Evolutionary conservation across 2,113 vertebrate genomes (phyloP), one percentile per base, ranked within the genome.

Genomic region (Pipa parva): DNA sequence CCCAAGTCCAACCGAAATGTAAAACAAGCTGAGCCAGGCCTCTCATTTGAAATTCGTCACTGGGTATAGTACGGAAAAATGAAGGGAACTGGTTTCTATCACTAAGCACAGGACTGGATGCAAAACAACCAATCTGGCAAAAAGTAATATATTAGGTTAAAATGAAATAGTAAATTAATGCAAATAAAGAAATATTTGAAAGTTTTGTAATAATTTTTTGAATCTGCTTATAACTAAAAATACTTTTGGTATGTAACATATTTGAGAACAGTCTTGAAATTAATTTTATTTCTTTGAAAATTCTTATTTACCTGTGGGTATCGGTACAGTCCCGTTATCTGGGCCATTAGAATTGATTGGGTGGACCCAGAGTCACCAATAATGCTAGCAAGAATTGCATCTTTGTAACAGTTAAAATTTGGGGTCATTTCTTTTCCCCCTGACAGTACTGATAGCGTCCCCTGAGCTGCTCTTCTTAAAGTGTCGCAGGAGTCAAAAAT

Each of bases 1-100:
- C 83, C 96, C 95, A 98, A 77, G 87, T 95, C 96, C 96, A 98
- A 0, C 36, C 1, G 0, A 92, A 92, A 3, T 2, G 1, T 2
- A 9, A 4, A 17, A 97, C 73, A 2, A 97, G 84, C 7, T 66
- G 63, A 37, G 79, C 82, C 1, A 92, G 70, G 12, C 80, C 93
- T 0, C 63, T 18, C 3, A 79, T 86, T 76, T 92, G 83, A 75
- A 56, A 77, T 8, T 76, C 87, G 72, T 96, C 93, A 0, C 80
- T 89, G 61, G 92, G 84, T 2, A 92, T 84, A 0, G 90, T 93
- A 4, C 93, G 90, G 83, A 94, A 89, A 78, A 97, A 95, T 3
- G 94, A 95, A 0, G 93, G 93, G 73, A 88, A 97, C 0, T 73
- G 15, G 7, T 79, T 48, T 0, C 79, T 80, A 73, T 88, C 45